These are phyloP conservation scores for Mobula hypostoma DNA, from an alignment of 2,113 vertebrate genomes.

Conservation along the genomic window DNA sequence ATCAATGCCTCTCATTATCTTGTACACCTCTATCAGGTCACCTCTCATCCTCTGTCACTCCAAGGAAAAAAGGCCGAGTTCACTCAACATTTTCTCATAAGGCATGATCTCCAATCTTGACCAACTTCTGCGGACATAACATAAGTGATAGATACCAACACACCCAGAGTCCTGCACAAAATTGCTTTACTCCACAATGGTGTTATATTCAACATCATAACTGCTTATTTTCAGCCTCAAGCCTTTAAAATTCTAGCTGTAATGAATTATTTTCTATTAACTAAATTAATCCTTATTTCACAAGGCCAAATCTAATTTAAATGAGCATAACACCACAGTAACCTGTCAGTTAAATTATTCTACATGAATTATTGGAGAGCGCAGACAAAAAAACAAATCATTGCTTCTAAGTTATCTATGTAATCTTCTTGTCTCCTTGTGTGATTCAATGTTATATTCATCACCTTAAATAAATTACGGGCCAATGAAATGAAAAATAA, in stretches of 20 bases:
- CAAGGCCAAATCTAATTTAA: not conserved
- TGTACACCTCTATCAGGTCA: too few species aligned
- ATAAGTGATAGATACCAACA: too few species aligned
- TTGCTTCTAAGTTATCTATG: not conserved
- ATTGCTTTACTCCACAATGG: too few species aligned
- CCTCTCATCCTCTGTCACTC: too few species aligned
- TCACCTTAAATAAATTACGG: not conserved
- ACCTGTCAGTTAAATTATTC: not conserved
- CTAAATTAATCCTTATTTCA: not conserved
- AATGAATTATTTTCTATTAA: not conserved
- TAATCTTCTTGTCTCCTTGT: not conserved
- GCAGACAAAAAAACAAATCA: not conserved
- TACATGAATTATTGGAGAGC: not conserved
- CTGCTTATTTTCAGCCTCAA: not conserved
- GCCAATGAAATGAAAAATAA: not conserved
- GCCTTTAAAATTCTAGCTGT: not conserved
- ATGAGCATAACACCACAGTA: not conserved
- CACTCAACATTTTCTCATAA: too few species aligned
- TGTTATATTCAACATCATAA: too few species aligned
- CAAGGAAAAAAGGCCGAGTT: too few species aligned
- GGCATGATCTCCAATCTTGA: too few species aligned
- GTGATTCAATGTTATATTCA: slow-evolving; percentile 8
- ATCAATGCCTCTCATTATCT: too few species aligned
- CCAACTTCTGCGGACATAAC: too few species aligned
- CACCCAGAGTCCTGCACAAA: too few species aligned